A percentile compares a stretch with the other conserved stretches of the same genome.
Conservation (phyloP, 2,113 vertebrate species). For the Vulpes ferrilata region DNA sequence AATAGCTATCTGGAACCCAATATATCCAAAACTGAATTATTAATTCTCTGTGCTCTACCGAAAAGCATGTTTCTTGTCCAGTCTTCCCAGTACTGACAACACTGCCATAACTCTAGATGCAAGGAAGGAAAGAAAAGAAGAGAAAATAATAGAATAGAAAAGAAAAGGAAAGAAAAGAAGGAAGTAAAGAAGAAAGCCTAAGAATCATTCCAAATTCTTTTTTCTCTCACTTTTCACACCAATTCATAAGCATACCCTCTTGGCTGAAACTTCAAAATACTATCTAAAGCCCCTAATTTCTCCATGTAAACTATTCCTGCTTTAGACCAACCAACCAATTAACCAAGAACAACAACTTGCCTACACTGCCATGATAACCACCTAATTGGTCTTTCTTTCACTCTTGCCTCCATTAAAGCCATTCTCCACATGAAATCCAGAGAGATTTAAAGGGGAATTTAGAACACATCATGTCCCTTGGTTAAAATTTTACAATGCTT, state of each 20-base stretch:
- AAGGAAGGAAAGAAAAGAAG: neutral
- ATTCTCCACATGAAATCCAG: neutral
- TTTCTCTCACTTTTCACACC: neutral
- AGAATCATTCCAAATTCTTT: neutral
- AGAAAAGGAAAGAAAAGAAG: no score
- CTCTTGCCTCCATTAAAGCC: neutral
- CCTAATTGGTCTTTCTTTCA: neutral
- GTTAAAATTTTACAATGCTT: neutral
- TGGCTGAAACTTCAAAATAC: neutral
- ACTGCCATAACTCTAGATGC: neutral
- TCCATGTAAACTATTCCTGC: neutral
- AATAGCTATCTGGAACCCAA: neutral
- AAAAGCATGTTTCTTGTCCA: neutral
- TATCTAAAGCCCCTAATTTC: neutral
- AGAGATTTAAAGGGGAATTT: neutral
- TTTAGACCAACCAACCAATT: neutral
- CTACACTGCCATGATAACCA: neutral
- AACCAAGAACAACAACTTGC: neutral
- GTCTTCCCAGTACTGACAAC: neutral
- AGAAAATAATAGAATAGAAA: no score
- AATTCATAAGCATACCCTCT: neutral
- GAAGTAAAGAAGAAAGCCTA: neutral
- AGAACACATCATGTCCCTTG: neutral
- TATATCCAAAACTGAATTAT: neutral
- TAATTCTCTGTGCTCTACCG: neutral